Percentiles rank a stretch among this genome's conserved stretches.
These are phyloP conservation scores for Spodoptera litura DNA, from an alignment of 1,140 invertebrate species.

Conservation along the genomic window DNA sequence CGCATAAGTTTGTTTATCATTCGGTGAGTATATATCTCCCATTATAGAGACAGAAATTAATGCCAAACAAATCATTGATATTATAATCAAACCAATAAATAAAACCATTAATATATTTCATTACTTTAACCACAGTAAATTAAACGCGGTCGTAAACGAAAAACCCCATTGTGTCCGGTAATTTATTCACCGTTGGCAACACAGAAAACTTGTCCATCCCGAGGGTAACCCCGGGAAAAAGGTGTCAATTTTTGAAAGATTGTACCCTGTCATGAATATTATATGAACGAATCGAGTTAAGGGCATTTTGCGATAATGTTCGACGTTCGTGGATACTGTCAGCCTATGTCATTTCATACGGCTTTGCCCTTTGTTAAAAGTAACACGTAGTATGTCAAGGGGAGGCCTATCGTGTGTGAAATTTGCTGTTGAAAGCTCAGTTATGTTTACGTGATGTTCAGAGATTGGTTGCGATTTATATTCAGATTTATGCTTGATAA, in stretches of 20 bases:
- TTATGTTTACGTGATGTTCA: conserved; percentile 48
- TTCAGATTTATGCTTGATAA: conserved; percentile 19
- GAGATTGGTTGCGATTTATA: conserved; percentile 11
- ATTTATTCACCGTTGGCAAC: conserved; percentile 81
- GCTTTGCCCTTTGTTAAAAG: conserved; percentile 85
- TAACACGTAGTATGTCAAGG: conserved; percentile 83
- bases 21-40: too few relatives aligned
- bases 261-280: conserved; percentile 84
- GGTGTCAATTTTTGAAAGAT: conserved; percentile 86
- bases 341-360: conserved; percentile 85
- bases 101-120: conserved; percentile 44
- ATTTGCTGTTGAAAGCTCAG: conserved; percentile 63
- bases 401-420: conserved; percentile 74
- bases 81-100: conserved; percentile 41
- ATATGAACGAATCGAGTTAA: conserved; percentile 85
- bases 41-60: neutral
- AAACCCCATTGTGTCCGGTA: conserved; percentile 66
- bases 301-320: conserved; percentile 85
- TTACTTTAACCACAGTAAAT: conserved; percentile 60
- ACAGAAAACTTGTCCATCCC: conserved; percentile 81
- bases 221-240: conserved; percentile 70
- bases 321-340: conserved; percentile 77
- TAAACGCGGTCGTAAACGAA: conserved; percentile 66
- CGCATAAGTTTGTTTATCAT: too few relatives aligned
- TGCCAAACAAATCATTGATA: conserved; percentile 17